A percentile compares a stretch with the other conserved stretches of the same genome.
These are phyloP conservation scores for Puma concolor DNA, from an alignment of 2,113 vertebrate species.

Conservation along the genomic window DNA sequence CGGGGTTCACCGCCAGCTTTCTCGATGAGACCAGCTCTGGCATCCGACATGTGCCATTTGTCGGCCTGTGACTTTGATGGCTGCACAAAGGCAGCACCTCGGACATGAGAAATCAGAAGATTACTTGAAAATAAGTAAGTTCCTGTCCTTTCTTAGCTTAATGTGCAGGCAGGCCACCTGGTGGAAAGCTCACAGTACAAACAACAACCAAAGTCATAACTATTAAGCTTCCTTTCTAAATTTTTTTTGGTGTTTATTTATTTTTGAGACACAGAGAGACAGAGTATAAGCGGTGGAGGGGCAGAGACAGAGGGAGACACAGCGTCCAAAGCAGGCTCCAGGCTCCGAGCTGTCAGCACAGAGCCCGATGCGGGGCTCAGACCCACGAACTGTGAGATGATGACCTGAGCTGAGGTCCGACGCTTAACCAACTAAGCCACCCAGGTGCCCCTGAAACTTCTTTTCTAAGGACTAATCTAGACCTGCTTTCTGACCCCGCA, in stretches of 20 bases:
- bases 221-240: background rate
- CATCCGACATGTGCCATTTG: background rate
- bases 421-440: too few species aligned
- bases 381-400: too few species aligned
- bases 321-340: too few species aligned
- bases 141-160: background rate
- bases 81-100: background rate
- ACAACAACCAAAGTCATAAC: background rate
- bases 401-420: too few species aligned
- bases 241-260: too few species aligned
- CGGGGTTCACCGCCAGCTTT: background rate
- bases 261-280: too few species aligned
- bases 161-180: background rate
- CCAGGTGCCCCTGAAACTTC: background rate
- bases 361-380: rapidly evolving
- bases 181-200: background rate
- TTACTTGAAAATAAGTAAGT: background rate
- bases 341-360: too few species aligned
- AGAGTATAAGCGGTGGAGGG: too few species aligned
- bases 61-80: background rate
- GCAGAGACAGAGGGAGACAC: too few species aligned
- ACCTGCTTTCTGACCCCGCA: background rate
- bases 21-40: background rate
- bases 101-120: background rate
- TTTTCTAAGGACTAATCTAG: background rate